Evolutionary conservation across 2,113 vertebrate genomes (phyloP), one percentile per base, ranked within the genome.

Genomic region (Leptocoma aspasia): DNA sequence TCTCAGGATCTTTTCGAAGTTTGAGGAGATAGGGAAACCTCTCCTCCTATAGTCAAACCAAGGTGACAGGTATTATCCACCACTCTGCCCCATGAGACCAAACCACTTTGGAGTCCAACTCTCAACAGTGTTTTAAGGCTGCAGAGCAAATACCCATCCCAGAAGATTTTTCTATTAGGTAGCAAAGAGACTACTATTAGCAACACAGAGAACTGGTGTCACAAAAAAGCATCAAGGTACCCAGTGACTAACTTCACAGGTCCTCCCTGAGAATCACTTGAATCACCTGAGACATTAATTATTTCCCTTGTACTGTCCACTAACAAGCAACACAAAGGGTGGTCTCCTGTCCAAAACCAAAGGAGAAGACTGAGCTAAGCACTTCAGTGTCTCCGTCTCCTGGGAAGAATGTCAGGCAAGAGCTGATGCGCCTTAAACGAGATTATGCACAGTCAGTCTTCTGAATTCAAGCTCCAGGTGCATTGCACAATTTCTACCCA

Each of bases 271-370:
- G 52, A 82, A 66, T 18, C 13, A 50, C 42, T 13, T n/a, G 8
- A 28, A 57, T 75, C 35, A 75, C 30, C 41, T 75, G 42, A 61
- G 19, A 27, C 0, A 0, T 6, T 3, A 24, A 54, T 56, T 15
- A 44, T 35, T 65, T 89, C 37, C 17, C 17, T 77, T 82, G 54
- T 26, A 35, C 24, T 66, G 39, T 24, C 35, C 72, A n/a, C 35
- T 50, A 70, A 49, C 14, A 53, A 75, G 28, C 27, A 77, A 39
- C 10, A 57, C 28, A 66, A 60, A 65, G 13, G 13, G 44, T 39
- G 42, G 18, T 42, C 52, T 60, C 28, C 63, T 47, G 28, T 16
- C 59, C 72, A 57, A 80, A 90, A 86, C 9, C 22, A 57, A 52
- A 71, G 37, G 20, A 53, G 41, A 66, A 70, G 61, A 19, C 2